These are phyloP conservation scores for Solen grandis DNA, from an alignment of 1,140 invertebrate species.

Conservation along the genomic window DNA sequence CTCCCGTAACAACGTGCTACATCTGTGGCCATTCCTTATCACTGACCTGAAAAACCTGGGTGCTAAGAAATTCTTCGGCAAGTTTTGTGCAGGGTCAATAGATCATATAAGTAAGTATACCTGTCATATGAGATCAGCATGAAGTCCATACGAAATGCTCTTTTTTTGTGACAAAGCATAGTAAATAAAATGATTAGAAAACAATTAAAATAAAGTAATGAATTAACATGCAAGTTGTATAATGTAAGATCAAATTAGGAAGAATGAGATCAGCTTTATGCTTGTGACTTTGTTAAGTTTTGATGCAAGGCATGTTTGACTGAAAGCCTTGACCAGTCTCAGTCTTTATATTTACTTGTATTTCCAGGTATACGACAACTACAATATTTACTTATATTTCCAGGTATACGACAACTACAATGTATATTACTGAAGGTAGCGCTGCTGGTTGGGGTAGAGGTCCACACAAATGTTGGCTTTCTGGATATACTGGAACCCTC, in stretches of 20 bases:
- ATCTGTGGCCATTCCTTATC: conserved; percentile 99
- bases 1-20: conserved; percentile 96
- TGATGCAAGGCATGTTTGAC: too few relatives aligned
- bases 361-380: conserved; percentile 89
- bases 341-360: conserved; percentile 16
- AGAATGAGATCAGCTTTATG: too few relatives aligned
- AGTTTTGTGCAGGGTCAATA: conserved; percentile 99
- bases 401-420: conserved; percentile 95
- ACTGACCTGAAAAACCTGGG: conserved; percentile 96
- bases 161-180: too few relatives aligned
- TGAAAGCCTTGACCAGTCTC: too few relatives aligned
- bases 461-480: conserved; percentile 95
- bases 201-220: too few relatives aligned
- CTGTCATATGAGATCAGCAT: too few relatives aligned
- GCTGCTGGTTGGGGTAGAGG: conserved; percentile 96
- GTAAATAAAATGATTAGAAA: too few relatives aligned
- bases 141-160: too few relatives aligned
- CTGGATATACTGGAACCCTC: conserved; percentile 91
- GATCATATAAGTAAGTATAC: conserved; percentile 94
- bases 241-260: too few relatives aligned
- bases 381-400: conserved; percentile 51
- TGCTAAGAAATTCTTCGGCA: conserved; percentile 99
- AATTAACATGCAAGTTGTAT: too few relatives aligned
- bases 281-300: too few relatives aligned
- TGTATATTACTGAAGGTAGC: conserved; percentile 98